Conservation (phyloP, 2,888 invertebrate genomes). For the Drosophila gaucha region DNA sequence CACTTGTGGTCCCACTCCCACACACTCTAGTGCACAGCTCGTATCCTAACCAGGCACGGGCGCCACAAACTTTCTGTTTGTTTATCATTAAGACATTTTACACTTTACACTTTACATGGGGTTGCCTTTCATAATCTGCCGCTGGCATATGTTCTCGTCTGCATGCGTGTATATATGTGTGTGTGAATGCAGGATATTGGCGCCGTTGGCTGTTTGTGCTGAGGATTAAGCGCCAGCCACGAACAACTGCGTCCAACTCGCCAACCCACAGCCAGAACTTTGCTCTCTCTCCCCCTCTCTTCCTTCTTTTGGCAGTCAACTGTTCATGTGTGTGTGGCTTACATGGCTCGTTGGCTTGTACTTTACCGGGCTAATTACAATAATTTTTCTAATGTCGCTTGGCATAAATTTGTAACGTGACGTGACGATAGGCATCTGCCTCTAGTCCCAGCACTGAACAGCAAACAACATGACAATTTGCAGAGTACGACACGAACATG, state of each 20-base stretch:
- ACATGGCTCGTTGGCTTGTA: slow-evolving; percentile 43
- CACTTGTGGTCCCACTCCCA: neutral
- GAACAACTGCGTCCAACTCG: slow-evolving; percentile 62
- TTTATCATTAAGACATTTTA: slow-evolving; percentile 80
- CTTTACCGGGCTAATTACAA: slow-evolving; percentile 65
- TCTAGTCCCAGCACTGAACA: slow-evolving; percentile 26
- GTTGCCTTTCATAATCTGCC: slow-evolving; percentile 75
- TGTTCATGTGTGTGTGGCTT: slow-evolving; percentile 29
- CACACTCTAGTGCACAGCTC: slow-evolving; percentile 18
- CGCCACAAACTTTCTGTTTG: slow-evolving; percentile 75
- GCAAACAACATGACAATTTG: slow-evolving; percentile 74
- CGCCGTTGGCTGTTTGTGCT: slow-evolving; percentile 73
- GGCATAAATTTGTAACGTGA: slow-evolving; percentile 76
- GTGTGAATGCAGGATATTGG: slow-evolving; percentile 67
- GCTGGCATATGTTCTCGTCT: slow-evolving; percentile 61
- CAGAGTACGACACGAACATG: slow-evolving; percentile 70
- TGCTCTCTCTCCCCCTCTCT: neutral
- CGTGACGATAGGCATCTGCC: slow-evolving; percentile 69
- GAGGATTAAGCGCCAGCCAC: slow-evolving; percentile 69
- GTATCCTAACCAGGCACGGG: slow-evolving; percentile 62
- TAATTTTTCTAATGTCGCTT: slow-evolving; percentile 74
- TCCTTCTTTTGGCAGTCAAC: neutral
- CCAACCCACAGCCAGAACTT: neutral
- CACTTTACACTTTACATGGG: slow-evolving; percentile 65
- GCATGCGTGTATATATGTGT: slow-evolving; percentile 19